phyloP scores from a whole-genome alignment of 2,888 invertebrate genomes.

The Zygogramma bicolorata region DNA sequence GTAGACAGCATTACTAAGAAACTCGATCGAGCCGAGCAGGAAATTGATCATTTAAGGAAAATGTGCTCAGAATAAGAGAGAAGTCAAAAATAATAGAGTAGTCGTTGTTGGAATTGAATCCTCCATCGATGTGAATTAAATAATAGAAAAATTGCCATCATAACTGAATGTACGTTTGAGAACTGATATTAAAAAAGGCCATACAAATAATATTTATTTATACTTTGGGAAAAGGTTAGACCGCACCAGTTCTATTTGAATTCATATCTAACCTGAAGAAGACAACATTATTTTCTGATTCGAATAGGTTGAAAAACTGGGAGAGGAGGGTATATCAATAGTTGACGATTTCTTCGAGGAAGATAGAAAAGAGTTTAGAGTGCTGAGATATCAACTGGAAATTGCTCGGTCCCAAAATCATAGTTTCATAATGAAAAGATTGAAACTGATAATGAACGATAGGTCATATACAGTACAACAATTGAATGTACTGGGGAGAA shows the following conservation, averaged over 20 bases:
- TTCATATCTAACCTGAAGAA: neutral
- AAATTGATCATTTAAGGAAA: slow-evolving; percentile 5
- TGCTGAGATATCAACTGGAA: neutral
- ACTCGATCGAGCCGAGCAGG: slow-evolving; percentile 8
- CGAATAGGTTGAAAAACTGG: neutral
- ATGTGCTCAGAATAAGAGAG: neutral
- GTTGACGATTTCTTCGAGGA: neutral
- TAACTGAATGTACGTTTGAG: neutral
- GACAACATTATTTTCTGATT: neutral
- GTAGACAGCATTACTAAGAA: slow-evolving; percentile 8
- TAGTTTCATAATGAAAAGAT: too few species aligned
- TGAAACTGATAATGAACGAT: too few species aligned
- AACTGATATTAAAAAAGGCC: neutral
- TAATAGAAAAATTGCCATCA: neutral
- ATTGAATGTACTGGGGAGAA: neutral
- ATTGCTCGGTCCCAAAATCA: too few species aligned
- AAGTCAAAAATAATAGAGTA: too few species aligned
- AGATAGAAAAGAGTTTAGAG: neutral
- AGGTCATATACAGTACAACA: neutral
- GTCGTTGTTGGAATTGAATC: neutral
- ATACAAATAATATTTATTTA: neutral
- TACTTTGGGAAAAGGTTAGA: too few species aligned
- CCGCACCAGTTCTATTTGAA: neutral
- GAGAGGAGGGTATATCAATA: neutral
- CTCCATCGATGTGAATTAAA: neutral